Base-by-base conservation (phyloP, 1,140 invertebrate species). In the Phocides pigmalion region DNA sequence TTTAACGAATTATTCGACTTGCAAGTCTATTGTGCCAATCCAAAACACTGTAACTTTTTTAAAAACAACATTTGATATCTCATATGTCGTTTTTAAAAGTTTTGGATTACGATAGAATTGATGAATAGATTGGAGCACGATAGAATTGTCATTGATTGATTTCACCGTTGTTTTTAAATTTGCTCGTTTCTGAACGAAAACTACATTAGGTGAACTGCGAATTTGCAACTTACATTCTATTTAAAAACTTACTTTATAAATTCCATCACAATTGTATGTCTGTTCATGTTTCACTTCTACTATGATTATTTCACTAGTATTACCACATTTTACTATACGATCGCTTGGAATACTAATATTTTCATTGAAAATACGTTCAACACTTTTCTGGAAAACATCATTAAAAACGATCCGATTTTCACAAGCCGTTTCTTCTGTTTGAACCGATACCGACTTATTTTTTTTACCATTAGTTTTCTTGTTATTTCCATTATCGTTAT, bases 381-480 rank as follows among this genome's bases (percentile, higher is more conserved):
- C n/a, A n/a, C 25, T 8, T 37, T 3, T 20, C 37, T n/a, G 17
- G 56, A 11, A 14, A 47, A n/a, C n/a, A n/a, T n/a, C 12, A 12
- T 12, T 25, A 44, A 12, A 11, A 17, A 19, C 25, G 12, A 17
- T 37, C 28, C n/a, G 44, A 35, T 46, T 61, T 61, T 47, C 56
- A 49, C 37, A 47, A 61, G 35, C 44, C 25, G 8, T 44, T 14
- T 61, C 42, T 47, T 61, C 44, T 37, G 42, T 61, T 37, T 61
- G 56, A 20, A 61, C 42, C 25, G 56, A 37, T 19, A 61, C 44
- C 9, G 56, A 47, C 44, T 61, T 58, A 44, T 17, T 61, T 49
- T 47, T 47, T 61, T 61, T 25, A 14, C 49, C 44, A 47, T 47
- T 12, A 47, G 56, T 5, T 12, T 47, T 61, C 49, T 61, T 61